These are phyloP conservation scores for Meriones psammophilus DNA, from an alignment of 2,797 vertebrate genomes.

Conservation along the genomic window DNA sequence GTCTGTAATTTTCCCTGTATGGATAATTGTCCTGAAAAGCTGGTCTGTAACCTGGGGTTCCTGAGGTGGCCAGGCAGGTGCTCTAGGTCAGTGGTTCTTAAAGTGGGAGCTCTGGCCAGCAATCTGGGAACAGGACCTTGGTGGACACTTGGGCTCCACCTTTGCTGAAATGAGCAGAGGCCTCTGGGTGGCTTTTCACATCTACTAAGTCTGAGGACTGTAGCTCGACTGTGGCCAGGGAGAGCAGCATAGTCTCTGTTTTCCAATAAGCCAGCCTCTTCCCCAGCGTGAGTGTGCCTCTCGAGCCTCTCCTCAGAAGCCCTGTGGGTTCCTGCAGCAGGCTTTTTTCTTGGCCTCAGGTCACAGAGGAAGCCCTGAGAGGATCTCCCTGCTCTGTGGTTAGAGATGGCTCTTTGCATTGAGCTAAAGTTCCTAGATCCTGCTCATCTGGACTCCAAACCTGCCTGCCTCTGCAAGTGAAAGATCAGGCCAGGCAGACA, in stretches of 20 bases:
- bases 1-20: neutral
- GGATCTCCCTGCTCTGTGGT: neutral
- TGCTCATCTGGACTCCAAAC: neutral
- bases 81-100: neutral
- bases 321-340: neutral
- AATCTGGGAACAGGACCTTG: neutral
- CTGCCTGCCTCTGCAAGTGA: neutral
- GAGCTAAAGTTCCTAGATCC: neutral
- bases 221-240: neutral
- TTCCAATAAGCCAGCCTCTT: neutral
- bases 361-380: neutral
- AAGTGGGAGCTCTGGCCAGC: neutral
- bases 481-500: neutral
- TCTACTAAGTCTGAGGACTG: neutral
- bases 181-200: neutral
- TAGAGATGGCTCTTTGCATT: neutral
- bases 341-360: neutral
- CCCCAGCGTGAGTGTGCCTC: neutral
- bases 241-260: neutral
- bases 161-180: neutral
- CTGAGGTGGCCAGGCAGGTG: neutral
- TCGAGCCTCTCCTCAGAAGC: neutral
- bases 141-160: neutral
- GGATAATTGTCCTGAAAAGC: constrained; percentile 8
- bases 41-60: constrained; percentile 6